Base-by-base conservation (phyloP, 2,113 vertebrate genomes). In the Felis catus region DNA sequence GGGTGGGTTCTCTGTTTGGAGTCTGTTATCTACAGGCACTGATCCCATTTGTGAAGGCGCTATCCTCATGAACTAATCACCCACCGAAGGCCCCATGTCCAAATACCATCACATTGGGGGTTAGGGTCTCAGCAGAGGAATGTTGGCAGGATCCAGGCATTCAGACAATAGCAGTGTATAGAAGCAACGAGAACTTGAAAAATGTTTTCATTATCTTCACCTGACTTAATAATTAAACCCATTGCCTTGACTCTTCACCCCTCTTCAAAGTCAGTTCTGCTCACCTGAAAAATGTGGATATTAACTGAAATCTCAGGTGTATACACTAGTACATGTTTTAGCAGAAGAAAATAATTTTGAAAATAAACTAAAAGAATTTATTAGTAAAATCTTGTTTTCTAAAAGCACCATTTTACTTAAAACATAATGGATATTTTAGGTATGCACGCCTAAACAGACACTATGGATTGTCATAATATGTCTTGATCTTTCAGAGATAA, bases 321-420 rank as follows among this genome's bases (percentile, higher is more conserved):
- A 39, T 9, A 36, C 6, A 48, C 14, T 96, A 61, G 70, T 66
- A 82, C 15, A 58, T 91, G 82, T 53, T 93, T 91, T 41, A 66
- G 3, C 19, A 91, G 61, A 33, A 55, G 33, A 81, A 88, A 73
- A 58, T 1, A 55, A 45, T 61, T 61, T 23, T 70, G 11, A 82
- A 45, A 96, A 88, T 7, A 31, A 36, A 45, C 3, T 92, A 63
- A 89, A 45, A 25, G 80, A 19, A 53, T 79, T 84, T 88, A 61
- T 84, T 80, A 84, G 12, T 90, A 90, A 94, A 58, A 86, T 31
- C 4, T 96, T 93, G n/a, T 80, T 86, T 18, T 80, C 31, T 36
- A 53, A 91, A 85, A 41, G 53, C 82, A 74, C 4, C 11, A 93
- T 65, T 93, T 89, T 51, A 63, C 25, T 78, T 89, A 48, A 87